These are phyloP conservation scores for Neodontobutis hainanensis DNA, from an alignment of 2,113 vertebrate genomes.

Conservation along the genomic window DNA sequence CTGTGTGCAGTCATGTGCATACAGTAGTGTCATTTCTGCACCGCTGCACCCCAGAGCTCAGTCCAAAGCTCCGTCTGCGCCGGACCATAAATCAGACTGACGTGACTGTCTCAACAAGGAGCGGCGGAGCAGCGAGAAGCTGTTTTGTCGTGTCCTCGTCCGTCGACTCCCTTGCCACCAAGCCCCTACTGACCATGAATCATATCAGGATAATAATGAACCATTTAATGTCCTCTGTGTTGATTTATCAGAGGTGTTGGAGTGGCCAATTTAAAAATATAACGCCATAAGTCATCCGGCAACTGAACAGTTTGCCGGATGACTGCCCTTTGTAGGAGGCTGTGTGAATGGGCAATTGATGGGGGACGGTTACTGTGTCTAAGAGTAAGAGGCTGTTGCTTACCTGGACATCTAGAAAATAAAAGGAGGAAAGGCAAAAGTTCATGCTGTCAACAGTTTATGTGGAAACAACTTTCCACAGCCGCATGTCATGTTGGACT, in stretches of 20 bases:
- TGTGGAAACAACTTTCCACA: too few relatives aligned
- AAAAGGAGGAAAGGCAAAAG: not conserved
- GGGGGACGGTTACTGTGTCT: conserved; percentile 9
- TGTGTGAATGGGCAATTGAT: not conserved
- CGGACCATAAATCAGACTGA: conserved; percentile 68
- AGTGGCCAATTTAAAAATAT: conserved; percentile 79
- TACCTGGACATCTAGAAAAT: not conserved
- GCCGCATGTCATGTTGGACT: too few relatives aligned
- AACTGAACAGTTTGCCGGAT: conserved; percentile 14
- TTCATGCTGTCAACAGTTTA: too few relatives aligned
- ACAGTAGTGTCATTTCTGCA: not conserved
- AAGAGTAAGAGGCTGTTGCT: not conserved
- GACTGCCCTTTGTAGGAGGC: conserved; percentile 18
- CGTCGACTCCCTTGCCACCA: conserved; percentile 55
- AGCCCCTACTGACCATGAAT: conserved; percentile 75
- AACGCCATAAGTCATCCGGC: conserved; percentile 72
- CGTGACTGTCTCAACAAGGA: conserved; percentile 48
- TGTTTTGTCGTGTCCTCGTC: conserved; percentile 15
- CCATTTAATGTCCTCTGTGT: conserved; percentile 82
- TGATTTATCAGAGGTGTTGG: conserved; percentile 83
- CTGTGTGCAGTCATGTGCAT: conserved; percentile 4
- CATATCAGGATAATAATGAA: conserved; percentile 83
- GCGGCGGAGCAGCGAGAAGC: conserved; percentile 27
- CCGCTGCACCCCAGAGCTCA: conserved; percentile 46
- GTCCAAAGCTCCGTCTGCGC: conserved; percentile 41